Evolutionary conservation across 2,888 invertebrate genomes (phyloP).

Genomic region (Ptycholaimellus sp.): DNA sequence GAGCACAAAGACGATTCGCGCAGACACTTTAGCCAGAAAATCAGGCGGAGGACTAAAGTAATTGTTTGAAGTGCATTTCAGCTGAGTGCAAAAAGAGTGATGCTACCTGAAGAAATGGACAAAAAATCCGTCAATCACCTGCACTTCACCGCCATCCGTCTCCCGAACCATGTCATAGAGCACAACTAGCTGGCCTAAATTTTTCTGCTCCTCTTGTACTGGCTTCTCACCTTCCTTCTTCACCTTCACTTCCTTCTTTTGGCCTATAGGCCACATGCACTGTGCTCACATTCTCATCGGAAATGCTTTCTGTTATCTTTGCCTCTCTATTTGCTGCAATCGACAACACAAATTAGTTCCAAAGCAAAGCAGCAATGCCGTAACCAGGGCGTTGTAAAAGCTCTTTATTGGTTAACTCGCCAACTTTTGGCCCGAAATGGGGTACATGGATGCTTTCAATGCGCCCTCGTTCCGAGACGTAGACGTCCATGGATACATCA

Average conservation of each 20-base stretch:
- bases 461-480: background rate
- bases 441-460: background rate
- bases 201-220: too few relatives aligned
- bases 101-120: too few relatives aligned
- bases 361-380: too few relatives aligned
- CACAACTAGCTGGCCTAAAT: conserved; percentile 45
- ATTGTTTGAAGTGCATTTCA: background rate
- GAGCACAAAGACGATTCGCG: conserved; percentile 46
- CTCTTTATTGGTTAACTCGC: background rate
- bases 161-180: conserved; percentile 44
- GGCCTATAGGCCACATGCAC: too few relatives aligned
- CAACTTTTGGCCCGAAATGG: background rate
- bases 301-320: too few relatives aligned
- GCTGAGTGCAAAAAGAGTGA: too few relatives aligned
- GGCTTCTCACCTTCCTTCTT: too few relatives aligned
- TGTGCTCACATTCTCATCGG: too few relatives aligned
- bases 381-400: background rate
- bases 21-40: background rate
- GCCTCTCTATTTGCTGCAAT: too few relatives aligned
- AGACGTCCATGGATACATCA: background rate
- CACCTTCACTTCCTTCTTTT: too few relatives aligned
- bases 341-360: too few relatives aligned
- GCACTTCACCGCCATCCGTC: conserved; percentile 33
- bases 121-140: too few relatives aligned
- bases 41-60: background rate